phyloP scores from a whole-genome alignment of 2,113 vertebrate species.

The Perca fluviatilis region DNA sequence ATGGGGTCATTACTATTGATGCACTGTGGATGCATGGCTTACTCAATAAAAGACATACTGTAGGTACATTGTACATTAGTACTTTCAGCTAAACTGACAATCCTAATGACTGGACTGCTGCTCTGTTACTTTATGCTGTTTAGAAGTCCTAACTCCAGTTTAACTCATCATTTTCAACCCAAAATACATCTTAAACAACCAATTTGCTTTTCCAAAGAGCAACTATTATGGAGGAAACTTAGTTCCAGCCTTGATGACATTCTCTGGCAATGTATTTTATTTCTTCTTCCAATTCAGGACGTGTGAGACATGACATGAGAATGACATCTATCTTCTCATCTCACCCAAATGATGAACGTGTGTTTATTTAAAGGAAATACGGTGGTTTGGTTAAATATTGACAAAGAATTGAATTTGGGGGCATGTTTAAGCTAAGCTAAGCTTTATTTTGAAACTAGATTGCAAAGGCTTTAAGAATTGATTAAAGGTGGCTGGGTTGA shows the following conservation, averaged over 20 bases:
- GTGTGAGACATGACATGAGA: neutral
- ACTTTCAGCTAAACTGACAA: neutral
- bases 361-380: no score
- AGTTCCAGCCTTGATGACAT: neutral
- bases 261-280: neutral
- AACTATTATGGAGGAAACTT: neutral
- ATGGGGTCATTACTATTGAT: neutral
- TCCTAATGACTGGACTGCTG: neutral
- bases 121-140: neutral
- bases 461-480: no score
- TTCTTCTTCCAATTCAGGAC: neutral
- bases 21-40: slow-evolving; percentile 19
- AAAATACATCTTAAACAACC: neutral
- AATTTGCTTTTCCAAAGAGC: neutral
- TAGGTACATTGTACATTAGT: neutral
- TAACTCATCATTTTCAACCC: neutral
- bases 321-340: neutral
- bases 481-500: no score
- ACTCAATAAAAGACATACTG: neutral
- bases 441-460: no score
- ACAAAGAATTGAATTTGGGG: no score
- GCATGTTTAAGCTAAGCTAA: no score
- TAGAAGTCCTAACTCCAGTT: neutral
- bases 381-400: no score
- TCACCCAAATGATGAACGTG: neutral